A percentile compares a stretch with the other conserved stretches of the same genome.
These are phyloP conservation scores for Toxotes chatareus DNA, from an alignment of 2,113 vertebrate genomes.

Conservation along the genomic window DNA sequence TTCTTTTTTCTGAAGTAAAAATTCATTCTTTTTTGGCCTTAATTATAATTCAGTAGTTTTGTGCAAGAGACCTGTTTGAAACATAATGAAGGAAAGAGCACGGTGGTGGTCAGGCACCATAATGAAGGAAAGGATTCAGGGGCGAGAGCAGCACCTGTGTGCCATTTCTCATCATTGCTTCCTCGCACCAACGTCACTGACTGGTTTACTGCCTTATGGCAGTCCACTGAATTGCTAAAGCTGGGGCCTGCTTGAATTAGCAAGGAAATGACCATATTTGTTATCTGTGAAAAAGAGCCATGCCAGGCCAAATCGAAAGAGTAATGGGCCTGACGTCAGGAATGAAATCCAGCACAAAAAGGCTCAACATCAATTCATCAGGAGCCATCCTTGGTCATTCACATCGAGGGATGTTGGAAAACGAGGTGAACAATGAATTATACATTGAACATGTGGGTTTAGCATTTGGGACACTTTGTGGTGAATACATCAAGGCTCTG, in stretches of 20 bases:
- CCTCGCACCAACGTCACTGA: conserved; percentile 68
- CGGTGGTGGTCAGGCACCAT: conserved; percentile 39
- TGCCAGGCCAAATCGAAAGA: conserved; percentile 83
- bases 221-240: conserved; percentile 67
- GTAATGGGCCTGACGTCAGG: conserved; percentile 81
- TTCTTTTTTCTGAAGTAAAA: conserved; percentile 4
- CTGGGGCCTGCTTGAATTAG: conserved; percentile 75
- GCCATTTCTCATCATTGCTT: conserved; percentile 81
- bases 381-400: conserved; percentile 80
- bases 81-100: conserved; percentile 55
- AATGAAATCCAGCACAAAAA: conserved; percentile 69
- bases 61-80: conserved; percentile 35
- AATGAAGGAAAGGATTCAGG: conserved; percentile 63
- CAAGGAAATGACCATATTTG: conserved; percentile 80
- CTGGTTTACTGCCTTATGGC: conserved; percentile 68
- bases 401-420: conserved; percentile 51
- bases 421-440: conserved; percentile 43
- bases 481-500: background rate
- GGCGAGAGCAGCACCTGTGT: conserved; percentile 77
- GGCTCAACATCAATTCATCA: conserved; percentile 86
- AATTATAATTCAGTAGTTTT: conserved; percentile 28
- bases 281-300: conserved; percentile 82
- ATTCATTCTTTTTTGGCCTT: conserved; percentile 2
- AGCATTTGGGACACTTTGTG: conserved; percentile 24
- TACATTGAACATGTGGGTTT: conserved; percentile 30